Conservation (phyloP, 2,797 vertebrate genomes). For the Tadarida brasiliensis region DNA sequence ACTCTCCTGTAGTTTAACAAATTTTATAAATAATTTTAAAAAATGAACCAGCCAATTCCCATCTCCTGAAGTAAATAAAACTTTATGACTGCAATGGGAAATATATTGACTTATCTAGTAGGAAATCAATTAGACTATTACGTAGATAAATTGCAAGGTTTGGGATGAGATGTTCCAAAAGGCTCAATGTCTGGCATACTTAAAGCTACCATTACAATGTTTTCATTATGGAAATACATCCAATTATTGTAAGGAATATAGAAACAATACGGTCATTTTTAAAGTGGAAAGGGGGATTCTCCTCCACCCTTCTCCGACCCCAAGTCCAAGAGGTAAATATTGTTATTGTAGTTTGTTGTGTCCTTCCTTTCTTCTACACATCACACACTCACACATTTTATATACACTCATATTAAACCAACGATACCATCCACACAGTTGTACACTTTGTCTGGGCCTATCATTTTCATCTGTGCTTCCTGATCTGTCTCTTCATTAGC, state of each 20-base stretch:
- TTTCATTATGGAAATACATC: not conserved
- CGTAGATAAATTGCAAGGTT: conserved; percentile 8
- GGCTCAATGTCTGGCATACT: conserved; percentile 65
- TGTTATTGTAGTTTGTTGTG: not conserved
- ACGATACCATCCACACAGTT: not conserved
- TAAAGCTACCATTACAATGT: not conserved
- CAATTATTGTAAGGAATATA: not conserved
- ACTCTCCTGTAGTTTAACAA: not conserved
- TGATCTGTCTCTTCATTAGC: not conserved
- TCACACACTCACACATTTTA: fast-evolving
- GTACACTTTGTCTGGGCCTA: no score
- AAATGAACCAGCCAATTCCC: conserved; percentile 44
- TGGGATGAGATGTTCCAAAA: not conserved
- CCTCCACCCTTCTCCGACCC: not conserved
- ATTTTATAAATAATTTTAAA: conserved; percentile 37
- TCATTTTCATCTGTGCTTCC: not conserved
- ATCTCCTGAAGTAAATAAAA: conserved; percentile 67
- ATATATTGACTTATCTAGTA: conserved; percentile 24
- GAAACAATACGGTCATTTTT: not conserved
- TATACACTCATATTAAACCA: not conserved
- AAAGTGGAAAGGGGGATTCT: not conserved
- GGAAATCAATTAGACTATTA: conserved; percentile 63
- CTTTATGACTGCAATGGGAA: conserved; percentile 57
- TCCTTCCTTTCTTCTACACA: not conserved
- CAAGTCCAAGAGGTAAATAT: not conserved